Percentiles rank a stretch among this genome's conserved stretches.
phyloP scores from a whole-genome alignment of 64 coral and sea anemone genomes.

The Astreopora myriophthalma region DNA sequence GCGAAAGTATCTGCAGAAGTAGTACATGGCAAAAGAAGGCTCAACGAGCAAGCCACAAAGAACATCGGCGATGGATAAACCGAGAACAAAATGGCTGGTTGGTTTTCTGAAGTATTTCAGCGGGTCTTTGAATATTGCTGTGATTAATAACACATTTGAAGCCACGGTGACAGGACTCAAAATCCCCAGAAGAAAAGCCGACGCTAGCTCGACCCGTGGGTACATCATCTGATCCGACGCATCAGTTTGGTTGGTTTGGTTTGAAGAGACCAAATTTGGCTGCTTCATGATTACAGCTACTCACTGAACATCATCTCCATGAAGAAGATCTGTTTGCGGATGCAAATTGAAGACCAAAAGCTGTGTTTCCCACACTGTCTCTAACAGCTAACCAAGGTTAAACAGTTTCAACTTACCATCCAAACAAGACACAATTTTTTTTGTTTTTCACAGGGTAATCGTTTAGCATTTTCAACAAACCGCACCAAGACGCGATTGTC shows the following conservation, averaged over 20 bases:
- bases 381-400: too few species aligned
- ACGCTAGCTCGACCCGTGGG: background rate
- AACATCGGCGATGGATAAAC: slow-evolving; percentile 56
- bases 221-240: background rate
- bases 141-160: slow-evolving; percentile 33
- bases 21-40: slow-evolving; percentile 45
- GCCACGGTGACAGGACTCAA: slow-evolving; percentile 48
- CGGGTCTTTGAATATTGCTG: slow-evolving; percentile 43
- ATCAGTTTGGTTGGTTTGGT: background rate
- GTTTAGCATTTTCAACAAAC: background rate
- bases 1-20: background rate
- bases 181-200: background rate
- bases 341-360: background rate
- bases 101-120: slow-evolving; percentile 55
- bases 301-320: background rate
- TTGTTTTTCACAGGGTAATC: background rate
- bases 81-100: slow-evolving; percentile 48
- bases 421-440: too few species aligned
- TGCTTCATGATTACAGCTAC: background rate
- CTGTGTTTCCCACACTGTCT: too few species aligned
- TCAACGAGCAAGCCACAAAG: slow-evolving; percentile 57
- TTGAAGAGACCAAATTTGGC: background rate
- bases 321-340: background rate
- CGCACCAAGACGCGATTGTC: background rate
- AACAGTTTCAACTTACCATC: too few species aligned